A percentile compares a stretch with the other conserved stretches of the same genome.
Conservation (phyloP, 92 coral and sea anemone genomes). For the Palythoa grandiflora region DNA sequence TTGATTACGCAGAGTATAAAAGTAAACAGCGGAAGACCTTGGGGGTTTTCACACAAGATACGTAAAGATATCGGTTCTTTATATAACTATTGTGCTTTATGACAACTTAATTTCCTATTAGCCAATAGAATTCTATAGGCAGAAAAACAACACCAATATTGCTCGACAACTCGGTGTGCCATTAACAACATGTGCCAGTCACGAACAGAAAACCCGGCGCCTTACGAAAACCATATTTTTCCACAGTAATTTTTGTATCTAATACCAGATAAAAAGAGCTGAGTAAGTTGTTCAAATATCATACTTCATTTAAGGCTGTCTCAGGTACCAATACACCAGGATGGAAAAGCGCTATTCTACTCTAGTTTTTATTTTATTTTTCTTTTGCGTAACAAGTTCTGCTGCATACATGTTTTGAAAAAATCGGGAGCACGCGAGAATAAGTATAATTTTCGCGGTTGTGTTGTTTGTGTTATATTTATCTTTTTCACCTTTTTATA, state of each 20-base stretch:
- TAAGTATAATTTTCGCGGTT: too few species aligned
- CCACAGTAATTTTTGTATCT: background rate
- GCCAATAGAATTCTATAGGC: conserved; percentile 10
- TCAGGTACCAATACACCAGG: too few species aligned
- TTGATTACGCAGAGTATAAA: background rate
- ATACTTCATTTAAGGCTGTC: too few species aligned
- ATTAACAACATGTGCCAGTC: background rate
- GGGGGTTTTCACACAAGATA: background rate
- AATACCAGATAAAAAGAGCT: background rate
- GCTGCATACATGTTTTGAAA: background rate
- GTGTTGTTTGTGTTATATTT: too few species aligned
- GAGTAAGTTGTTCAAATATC: too few species aligned
- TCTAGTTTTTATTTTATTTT: background rate
- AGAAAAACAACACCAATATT: conserved; percentile 4
- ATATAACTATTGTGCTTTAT: background rate
- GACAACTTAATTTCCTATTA: conserved; percentile 16
- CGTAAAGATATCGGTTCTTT: background rate
- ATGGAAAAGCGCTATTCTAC: too few species aligned
- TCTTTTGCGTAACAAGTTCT: background rate
- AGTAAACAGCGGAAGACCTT: background rate
- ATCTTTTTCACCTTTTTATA: too few species aligned
- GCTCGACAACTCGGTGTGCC: background rate
- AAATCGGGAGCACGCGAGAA: too few species aligned
- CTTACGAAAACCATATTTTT: background rate
- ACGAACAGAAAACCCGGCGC: background rate